Base-by-base conservation (phyloP, 23 tunicate species). In the Clavelina lepadiformis region DNA sequence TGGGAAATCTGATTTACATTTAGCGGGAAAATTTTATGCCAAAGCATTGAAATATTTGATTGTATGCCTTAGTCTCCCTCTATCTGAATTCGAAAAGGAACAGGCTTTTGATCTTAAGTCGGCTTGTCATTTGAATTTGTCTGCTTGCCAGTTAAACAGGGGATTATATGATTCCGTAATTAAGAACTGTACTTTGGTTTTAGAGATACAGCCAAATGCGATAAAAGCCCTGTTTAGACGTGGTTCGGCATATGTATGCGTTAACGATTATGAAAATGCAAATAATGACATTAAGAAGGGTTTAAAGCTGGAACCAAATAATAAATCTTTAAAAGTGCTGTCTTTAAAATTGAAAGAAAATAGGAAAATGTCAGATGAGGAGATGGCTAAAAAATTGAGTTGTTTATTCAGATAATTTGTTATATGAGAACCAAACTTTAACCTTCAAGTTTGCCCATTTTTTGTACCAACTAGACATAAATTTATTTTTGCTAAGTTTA, bases 221-320 rank as follows among this genome's bases (percentile, higher is more conserved):
- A 20, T 65, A 19, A 81, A 81, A 55, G 74, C 88, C 15, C 51
- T 81, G 51, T 81, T 64, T 44, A 52, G 88, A 35, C 37, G 88
- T 18, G 80, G 74, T 21, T 26, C 31, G 8, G 71, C 71, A 26
- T 73, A 5, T 46, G 60, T 72, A 28, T 31, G 61, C 13, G 2
- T 74, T 3, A 51, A 63, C 3, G 71, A 74, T 26, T 62, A 24
- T 20, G 80, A 74, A 32, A 47, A 49, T 36, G 80, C 80, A 3
- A 20, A 51, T 24, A 33, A 33, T 3, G 80, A 74, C 25, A 62
- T 74, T 32, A 27, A 31, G 7, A 7, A 8, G 4, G 80, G 71
- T 28, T 35, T 74, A 22, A 3, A 35, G 35, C 15, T 74, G 15
- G 38, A 62, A 20, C 31, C 38, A 11, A 19, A 30, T 1, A 63